phyloP scores from a whole-genome alignment of 2,113 vertebrate species.

The Manacus vitellinus region DNA sequence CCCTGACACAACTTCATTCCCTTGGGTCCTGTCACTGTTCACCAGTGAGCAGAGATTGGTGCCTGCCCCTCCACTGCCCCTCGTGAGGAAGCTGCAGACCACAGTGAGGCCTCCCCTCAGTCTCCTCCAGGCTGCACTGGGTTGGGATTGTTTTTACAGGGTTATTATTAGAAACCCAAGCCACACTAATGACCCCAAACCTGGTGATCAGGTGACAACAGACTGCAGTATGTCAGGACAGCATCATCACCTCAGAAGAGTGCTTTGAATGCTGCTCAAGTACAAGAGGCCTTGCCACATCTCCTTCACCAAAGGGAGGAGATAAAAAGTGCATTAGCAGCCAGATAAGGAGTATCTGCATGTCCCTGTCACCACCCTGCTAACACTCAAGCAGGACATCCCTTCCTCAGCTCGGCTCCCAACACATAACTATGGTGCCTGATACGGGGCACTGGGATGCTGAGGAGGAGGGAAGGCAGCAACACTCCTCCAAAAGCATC shows the following conservation, averaged over 20 bases:
- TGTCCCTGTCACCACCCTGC: not conserved
- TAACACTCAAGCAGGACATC: not conserved
- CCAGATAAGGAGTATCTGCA: not conserved
- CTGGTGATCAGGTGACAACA: not conserved
- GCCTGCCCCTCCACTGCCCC: not conserved
- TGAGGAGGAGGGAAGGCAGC: not conserved
- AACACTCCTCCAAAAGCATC: not conserved
- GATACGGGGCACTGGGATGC: not conserved
- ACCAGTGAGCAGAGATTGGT: not conserved
- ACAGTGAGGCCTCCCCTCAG: not conserved
- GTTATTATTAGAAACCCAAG: not conserved
- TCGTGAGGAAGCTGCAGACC: not conserved
- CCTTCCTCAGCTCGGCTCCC: not conserved
- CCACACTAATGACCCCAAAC: not conserved
- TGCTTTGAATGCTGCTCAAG: not conserved
- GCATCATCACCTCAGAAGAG: not conserved
- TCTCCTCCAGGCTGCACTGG: not conserved
- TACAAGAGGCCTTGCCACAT: not conserved
- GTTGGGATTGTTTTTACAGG: not conserved
- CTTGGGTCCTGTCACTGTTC: not conserved
- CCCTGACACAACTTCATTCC: not conserved
- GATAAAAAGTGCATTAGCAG: conserved; percentile 30
- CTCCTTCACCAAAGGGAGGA: not conserved
- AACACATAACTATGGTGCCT: rapidly evolving
- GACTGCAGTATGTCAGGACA: not conserved